A percentile compares a stretch with the other conserved stretches of the same genome.
Conservation (phyloP, 2,888 invertebrate species). For the Netelia virgata region DNA sequence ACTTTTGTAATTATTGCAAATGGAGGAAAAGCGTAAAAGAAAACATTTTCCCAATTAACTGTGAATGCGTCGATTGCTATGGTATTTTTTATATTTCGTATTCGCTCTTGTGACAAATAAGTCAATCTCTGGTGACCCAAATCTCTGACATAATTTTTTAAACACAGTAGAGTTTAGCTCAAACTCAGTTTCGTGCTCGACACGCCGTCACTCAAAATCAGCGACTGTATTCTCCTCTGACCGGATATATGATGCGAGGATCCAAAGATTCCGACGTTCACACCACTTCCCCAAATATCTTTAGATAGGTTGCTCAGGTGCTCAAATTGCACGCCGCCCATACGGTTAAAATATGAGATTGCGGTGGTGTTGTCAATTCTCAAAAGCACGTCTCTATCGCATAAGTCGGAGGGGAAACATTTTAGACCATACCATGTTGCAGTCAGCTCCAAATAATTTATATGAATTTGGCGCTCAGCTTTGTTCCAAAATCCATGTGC, state of each 20-base stretch:
- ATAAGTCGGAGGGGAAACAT: slow-evolving; percentile 41
- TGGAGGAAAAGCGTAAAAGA: slow-evolving; percentile 41
- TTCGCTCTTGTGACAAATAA: not conserved
- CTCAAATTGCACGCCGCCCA: slow-evolving; percentile 16
- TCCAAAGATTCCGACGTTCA: not conserved
- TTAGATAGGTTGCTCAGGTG: not conserved
- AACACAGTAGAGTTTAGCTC: not conserved
- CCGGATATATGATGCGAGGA: not conserved
- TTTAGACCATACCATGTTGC: slow-evolving; percentile 33
- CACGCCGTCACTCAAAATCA: not conserved
- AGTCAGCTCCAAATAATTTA: slow-evolving; percentile 38
- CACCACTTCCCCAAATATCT: slow-evolving; percentile 33
- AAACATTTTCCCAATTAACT: slow-evolving; percentile 3
- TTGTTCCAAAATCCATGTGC: slow-evolving; percentile 57
- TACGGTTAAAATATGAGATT: slow-evolving; percentile 38
- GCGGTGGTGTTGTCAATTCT: slow-evolving; percentile 56
- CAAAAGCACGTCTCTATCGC: slow-evolving; percentile 40
- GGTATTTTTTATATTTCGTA: not conserved
- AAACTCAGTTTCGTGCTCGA: not conserved
- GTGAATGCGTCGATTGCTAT: slow-evolving; percentile 38
- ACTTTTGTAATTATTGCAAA: slow-evolving; percentile 9
- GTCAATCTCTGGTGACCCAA: not conserved
- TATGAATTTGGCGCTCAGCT: slow-evolving; percentile 28
- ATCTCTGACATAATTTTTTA: too few relatives aligned
- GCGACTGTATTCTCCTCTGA: not conserved